Evolutionary conservation across 2,888 invertebrate genomes (phyloP).

Genomic region (Volucella inanis): DNA sequence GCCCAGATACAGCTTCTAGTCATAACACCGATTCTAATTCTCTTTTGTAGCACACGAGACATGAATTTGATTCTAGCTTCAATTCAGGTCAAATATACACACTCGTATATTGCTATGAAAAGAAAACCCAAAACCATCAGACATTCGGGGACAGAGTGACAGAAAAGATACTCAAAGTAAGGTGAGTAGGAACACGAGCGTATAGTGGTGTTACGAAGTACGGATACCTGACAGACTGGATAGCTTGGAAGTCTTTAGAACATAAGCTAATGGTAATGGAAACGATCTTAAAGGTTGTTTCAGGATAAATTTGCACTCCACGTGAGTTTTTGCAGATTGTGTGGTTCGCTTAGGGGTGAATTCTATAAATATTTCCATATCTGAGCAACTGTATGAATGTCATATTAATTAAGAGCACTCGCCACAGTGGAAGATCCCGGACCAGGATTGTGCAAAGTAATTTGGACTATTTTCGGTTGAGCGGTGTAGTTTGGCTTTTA

Average conservation of each 20-base stretch:
- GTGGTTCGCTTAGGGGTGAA: background rate
- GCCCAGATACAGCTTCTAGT: background rate
- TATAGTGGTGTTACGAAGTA: background rate
- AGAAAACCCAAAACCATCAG: background rate
- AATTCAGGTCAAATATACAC: background rate
- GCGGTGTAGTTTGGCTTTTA: too few species aligned
- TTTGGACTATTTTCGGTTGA: too few species aligned
- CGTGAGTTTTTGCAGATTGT: slow-evolving; percentile 5
- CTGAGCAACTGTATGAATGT: too few species aligned
- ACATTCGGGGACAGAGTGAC: too few species aligned
- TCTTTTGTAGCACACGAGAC: slow-evolving; percentile 19
- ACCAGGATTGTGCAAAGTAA: too few species aligned
- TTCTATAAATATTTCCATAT: too few species aligned
- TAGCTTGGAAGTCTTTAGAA: slow-evolving; percentile 13
- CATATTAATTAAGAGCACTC: too few species aligned
- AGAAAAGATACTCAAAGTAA: too few species aligned
- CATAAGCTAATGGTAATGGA: slow-evolving; percentile 14
- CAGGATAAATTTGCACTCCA: slow-evolving; percentile 19
- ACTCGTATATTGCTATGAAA: too few species aligned
- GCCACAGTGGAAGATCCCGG: too few species aligned
- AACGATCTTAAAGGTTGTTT: slow-evolving; percentile 23
- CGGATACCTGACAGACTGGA: background rate
- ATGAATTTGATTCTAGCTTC: background rate
- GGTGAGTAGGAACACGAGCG: background rate
- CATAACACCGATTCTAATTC: background rate